A percentile compares a stretch with the other conserved stretches of the same genome.
These are phyloP conservation scores for Atta cephalotes DNA, from an alignment of 1,140 invertebrate genomes.

Conservation along the genomic window DNA sequence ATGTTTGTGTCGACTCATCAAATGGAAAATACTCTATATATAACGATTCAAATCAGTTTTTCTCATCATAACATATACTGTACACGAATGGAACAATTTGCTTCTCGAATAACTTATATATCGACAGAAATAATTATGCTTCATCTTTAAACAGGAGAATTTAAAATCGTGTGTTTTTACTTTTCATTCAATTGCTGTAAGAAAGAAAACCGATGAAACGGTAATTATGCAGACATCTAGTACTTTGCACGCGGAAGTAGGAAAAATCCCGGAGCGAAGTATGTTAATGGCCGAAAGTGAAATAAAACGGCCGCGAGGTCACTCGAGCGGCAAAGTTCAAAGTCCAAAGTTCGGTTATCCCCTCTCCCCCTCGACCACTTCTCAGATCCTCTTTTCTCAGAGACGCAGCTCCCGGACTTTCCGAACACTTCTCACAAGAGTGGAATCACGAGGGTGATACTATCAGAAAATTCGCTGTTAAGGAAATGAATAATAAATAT, in stretches of 20 bases:
- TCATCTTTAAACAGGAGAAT: neutral
- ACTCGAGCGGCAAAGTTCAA: slow-evolving; percentile 83
- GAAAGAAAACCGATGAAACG: slow-evolving; percentile 8
- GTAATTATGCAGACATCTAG: slow-evolving; percentile 69
- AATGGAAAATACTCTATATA: no score
- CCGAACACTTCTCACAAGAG: slow-evolving; percentile 64
- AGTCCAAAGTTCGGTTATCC: slow-evolving; percentile 81
- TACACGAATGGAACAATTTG: neutral
- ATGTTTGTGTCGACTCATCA: no score
- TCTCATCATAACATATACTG: neutral
- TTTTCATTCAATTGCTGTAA: neutral
- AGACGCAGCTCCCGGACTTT: slow-evolving; percentile 71
- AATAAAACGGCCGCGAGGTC: slow-evolving; percentile 82
- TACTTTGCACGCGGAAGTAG: slow-evolving; percentile 72
- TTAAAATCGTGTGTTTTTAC: slow-evolving; percentile 2
- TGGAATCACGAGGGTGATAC: slow-evolving; percentile 26
- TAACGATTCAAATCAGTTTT: neutral
- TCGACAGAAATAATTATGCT: neutral
- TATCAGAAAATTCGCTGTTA: slow-evolving; percentile 23
- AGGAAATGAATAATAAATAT: slow-evolving; percentile 45
- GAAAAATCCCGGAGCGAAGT: slow-evolving; percentile 81
- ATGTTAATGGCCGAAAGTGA: slow-evolving; percentile 84
- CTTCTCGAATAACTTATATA: neutral
- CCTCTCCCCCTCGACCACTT: slow-evolving; percentile 18
- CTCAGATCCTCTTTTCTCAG: slow-evolving; percentile 46